These are phyloP conservation scores for Desoria tigrina DNA, from an alignment of 2,888 invertebrate genomes.

Conservation along the genomic window DNA sequence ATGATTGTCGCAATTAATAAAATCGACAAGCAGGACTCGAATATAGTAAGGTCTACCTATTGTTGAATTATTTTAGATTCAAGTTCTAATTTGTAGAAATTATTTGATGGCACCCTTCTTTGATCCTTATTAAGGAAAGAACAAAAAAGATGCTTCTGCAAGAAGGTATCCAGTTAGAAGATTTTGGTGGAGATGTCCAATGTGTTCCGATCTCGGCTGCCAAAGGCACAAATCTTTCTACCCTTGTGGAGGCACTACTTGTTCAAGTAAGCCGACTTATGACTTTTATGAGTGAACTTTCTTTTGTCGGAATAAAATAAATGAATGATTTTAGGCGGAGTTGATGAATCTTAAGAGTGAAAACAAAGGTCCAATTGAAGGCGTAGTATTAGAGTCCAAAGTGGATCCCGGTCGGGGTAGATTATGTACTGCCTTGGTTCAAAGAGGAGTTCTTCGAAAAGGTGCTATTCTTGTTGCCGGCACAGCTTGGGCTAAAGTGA, in stretches of 20 bases:
- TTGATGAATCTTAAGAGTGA: constrained; percentile 84
- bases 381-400: constrained; percentile 83
- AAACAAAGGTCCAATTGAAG: constrained; percentile 81
- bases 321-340: constrained; percentile 69
- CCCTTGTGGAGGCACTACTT: constrained; percentile 78
- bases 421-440: constrained; percentile 78
- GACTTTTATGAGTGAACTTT: background rate
- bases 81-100: background rate
- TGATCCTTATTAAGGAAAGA: constrained; percentile 62
- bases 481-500: constrained; percentile 77
- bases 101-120: too few species aligned
- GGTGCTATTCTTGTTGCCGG: constrained; percentile 82
- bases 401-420: constrained; percentile 72
- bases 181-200: constrained; percentile 87
- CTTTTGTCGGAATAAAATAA: too few species aligned
- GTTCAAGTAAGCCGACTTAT: constrained; percentile 56
- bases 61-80: too few species aligned
- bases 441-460: constrained; percentile 78
- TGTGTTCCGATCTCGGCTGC: constrained; percentile 88
- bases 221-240: constrained; percentile 73
- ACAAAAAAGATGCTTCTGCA: constrained; percentile 74
- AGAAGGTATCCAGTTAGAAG: constrained; percentile 80
- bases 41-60: constrained; percentile 77
- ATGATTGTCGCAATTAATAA: constrained; percentile 97
- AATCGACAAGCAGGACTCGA: constrained; percentile 87